These are phyloP conservation scores for Drosophila bifasciata DNA, from an alignment of 1,140 invertebrate species.

Conservation along the genomic window DNA sequence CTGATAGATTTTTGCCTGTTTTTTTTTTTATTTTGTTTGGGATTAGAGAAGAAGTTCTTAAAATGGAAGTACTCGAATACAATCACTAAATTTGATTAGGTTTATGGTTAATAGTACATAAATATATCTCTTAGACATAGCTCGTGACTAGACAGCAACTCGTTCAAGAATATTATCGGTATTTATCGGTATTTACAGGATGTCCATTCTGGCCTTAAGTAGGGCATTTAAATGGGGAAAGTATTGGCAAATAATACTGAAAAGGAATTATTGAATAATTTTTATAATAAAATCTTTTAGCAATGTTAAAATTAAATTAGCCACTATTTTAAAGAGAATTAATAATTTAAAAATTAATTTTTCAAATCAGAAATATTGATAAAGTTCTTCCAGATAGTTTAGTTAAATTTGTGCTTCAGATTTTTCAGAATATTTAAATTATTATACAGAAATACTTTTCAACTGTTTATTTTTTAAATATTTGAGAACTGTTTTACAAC, in stretches of 20 bases:
- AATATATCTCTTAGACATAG: constrained; percentile 1
- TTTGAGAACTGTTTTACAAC: too few species aligned
- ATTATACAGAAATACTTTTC: too few species aligned
- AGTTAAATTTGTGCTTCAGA: too few species aligned
- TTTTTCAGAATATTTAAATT: too few species aligned
- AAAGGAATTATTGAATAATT: too few species aligned
- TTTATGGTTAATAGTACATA: constrained; percentile 34
- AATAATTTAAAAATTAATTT: too few species aligned
- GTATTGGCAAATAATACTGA: constrained; percentile 4
- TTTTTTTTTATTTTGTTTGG: too few species aligned
- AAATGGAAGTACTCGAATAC: constrained; percentile 68
- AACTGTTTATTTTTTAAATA: too few species aligned
- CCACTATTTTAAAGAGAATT: too few species aligned
- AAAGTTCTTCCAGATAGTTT: not conserved
- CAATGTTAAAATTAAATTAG: too few species aligned
- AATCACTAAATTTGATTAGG: constrained; percentile 66
- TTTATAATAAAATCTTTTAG: too few species aligned
- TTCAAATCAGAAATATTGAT: too few species aligned
- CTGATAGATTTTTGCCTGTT: not conserved
- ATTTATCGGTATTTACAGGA: constrained; percentile 52
- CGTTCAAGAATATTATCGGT: constrained; percentile 2
- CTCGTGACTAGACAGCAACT: constrained; percentile 39
- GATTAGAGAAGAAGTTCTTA: constrained; percentile 32
- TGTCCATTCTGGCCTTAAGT: not conserved
- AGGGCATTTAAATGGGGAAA: not conserved